phyloP scores from a whole-genome alignment of 2,113 vertebrate species.

The Forbesichthys agassizii region DNA sequence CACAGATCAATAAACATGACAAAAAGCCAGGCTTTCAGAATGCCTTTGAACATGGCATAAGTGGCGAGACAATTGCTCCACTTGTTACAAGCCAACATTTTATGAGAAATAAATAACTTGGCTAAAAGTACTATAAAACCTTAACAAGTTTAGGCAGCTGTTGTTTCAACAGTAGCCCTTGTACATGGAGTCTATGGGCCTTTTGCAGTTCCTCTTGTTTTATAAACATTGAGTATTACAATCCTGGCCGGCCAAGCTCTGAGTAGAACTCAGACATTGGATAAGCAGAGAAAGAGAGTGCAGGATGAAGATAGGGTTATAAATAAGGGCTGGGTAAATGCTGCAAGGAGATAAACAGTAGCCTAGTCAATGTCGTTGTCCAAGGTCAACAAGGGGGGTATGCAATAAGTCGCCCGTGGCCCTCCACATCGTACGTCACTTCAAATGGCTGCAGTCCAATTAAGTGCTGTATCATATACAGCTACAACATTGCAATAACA shows the following conservation, averaged over 20 bases:
- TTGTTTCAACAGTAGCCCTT: constrained; percentile 41
- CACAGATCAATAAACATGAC: not conserved
- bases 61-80: not conserved
- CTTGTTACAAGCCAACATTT: not conserved
- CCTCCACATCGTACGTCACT: constrained; percentile 17
- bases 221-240: constrained; percentile 30
- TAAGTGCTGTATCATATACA: not conserved
- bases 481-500: constrained; percentile 1
- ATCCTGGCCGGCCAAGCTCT: constrained; percentile 36
- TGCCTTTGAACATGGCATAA: constrained; percentile 2
- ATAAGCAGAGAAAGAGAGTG: constrained; percentile 56
- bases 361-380: constrained; percentile 38
- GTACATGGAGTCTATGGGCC: constrained; percentile 29
- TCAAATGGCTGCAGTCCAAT: constrained; percentile 13
- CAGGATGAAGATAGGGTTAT: constrained; percentile 65
- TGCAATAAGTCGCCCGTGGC: constrained; percentile 31
- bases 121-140: constrained; percentile 13
- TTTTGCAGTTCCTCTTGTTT: constrained; percentile 21
- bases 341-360: constrained; percentile 67
- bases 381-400: constrained; percentile 66
- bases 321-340: constrained; percentile 58
- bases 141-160: constrained; percentile 34
- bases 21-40: not conserved
- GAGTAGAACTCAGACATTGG: constrained; percentile 46
- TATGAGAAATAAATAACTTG: constrained; percentile 12